Percentiles rank a stretch among this genome's conserved stretches.
These are phyloP conservation scores for Pygmarrhopalites habei DNA, from an alignment of 1,140 invertebrate genomes.

Conservation along the genomic window DNA sequence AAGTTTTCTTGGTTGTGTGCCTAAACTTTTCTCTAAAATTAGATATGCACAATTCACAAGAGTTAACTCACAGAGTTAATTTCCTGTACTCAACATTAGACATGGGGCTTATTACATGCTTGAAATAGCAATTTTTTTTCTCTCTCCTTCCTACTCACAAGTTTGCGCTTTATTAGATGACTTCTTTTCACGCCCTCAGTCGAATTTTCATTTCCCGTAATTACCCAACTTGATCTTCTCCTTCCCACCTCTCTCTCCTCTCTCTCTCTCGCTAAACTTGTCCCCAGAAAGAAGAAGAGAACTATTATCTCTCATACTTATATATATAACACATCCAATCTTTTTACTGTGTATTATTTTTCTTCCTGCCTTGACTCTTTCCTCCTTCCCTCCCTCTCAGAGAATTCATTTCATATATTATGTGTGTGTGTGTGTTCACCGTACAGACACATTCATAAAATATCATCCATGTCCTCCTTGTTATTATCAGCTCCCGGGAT, in stretches of 20 bases:
- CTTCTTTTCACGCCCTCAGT: conserved; percentile 36
- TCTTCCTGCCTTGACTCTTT: too few species aligned
- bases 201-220: conserved; percentile 39
- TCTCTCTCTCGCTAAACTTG: too few species aligned
- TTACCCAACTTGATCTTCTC: conserved; percentile 30
- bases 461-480: neutral
- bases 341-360: too few species aligned
- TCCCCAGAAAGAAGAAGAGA: too few species aligned
- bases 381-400: too few species aligned
- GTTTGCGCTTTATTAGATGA: conserved; percentile 38
- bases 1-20: conserved; percentile 30
- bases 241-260: conserved; percentile 8
- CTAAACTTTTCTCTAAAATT: conserved; percentile 39
- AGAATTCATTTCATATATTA: too few species aligned
- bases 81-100: conserved; percentile 37
- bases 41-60: conserved; percentile 41
- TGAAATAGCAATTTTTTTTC: conserved; percentile 38
- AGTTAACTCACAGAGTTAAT: too few species aligned
- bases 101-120: conserved; percentile 39
- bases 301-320: too few species aligned
- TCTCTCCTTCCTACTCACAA: conserved; percentile 21
- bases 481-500: neutral
- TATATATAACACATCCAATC: too few species aligned
- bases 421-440: too few species aligned
- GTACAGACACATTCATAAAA: conserved; percentile 7